Evolutionary conservation across 2,888 invertebrate genomes (phyloP), one percentile per base, ranked within the genome.

Genomic region (Cephus nigrinus): DNA sequence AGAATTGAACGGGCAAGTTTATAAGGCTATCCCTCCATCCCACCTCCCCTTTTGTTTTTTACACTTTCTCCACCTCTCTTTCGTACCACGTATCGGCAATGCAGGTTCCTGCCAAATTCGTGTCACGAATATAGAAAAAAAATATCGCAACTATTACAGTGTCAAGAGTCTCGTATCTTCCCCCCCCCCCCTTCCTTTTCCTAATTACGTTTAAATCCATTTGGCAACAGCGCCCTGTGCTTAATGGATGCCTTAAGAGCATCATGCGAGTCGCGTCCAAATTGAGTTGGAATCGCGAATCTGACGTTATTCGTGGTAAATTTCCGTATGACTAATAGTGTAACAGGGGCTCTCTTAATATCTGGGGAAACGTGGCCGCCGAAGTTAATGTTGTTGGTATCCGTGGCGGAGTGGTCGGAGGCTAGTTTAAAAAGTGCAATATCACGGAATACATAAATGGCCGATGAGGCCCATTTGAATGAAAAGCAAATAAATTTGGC

Each of bases 371-470:
- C 55, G 35, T 31, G 55, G 15, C 34, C 30, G 71, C 30, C 32
- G 12, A 40, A 32, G 55, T 12, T 30, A 30, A 34, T 33, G 75
- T 15, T 40, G 23, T 23, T 55, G 69, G 73, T 80, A 81, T 75
- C 87, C 77, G 83, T 80, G 81, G 80, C 79, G 79, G 83, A 83
- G 85, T 85, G 84, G 87, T 85, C 84, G 86, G 83, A 84, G 86
- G 82, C 83, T 86, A 87, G 87, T 88, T 89, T 86, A 81, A 88
- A 90, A 90, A 88, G 85, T 88, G 90, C 89, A 89, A 88, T 90
- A 90, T 90, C 89, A 90, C 85, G 88, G 89, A 90, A 89, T 89
- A 90, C 86, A 90, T 90, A 90, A 90, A 90, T 89, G 88, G 86
- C 86, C 89, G 90, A 90, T 89, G 89, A 90, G 89, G 86, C 82